Percentiles rank a stretch among this genome's conserved stretches.
Evolutionary conservation across 2,888 invertebrate genomes (phyloP).

Genomic region (Diplazon laetatorius): DNA sequence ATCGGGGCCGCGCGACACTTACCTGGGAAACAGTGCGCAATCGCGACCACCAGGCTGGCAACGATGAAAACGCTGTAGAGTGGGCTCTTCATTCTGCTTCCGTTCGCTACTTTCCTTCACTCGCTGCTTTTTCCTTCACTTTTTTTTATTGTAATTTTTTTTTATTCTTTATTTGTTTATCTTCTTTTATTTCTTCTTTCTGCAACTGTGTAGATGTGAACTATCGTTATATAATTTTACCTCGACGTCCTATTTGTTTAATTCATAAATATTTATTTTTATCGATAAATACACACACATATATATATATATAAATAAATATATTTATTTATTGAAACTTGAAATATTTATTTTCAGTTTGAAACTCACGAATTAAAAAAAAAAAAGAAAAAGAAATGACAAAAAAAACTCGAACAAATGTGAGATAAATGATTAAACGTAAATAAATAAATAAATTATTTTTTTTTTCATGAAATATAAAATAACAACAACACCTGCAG

Average conservation of each 20-base stretch:
- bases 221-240: not conserved
- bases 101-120: constrained; percentile 59
- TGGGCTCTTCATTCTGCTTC: constrained; percentile 66
- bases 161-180: constrained; percentile 29
- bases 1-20: constrained; percentile 66
- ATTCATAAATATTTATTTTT: constrained; percentile 26
- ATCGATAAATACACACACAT: not conserved
- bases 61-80: constrained; percentile 69
- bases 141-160: no score
- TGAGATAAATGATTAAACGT: not conserved
- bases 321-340: no score
- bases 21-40: constrained; percentile 76
- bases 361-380: not conserved
- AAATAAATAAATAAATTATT: not conserved
- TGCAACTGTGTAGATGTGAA: constrained; percentile 42
- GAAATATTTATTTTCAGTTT: no score
- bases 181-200: constrained; percentile 30
- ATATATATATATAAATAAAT: not conserved
- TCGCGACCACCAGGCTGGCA: constrained; percentile 71
- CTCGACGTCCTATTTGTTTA: not conserved
- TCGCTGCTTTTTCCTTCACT: constrained; percentile 16
- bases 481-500: not conserved
- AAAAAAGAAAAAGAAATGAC: not conserved
- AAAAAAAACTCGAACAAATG: not conserved
- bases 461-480: no score